These are phyloP conservation scores for Strigamia transsilvanica DNA, from an alignment of 2,888 invertebrate species.

Conservation along the genomic window DNA sequence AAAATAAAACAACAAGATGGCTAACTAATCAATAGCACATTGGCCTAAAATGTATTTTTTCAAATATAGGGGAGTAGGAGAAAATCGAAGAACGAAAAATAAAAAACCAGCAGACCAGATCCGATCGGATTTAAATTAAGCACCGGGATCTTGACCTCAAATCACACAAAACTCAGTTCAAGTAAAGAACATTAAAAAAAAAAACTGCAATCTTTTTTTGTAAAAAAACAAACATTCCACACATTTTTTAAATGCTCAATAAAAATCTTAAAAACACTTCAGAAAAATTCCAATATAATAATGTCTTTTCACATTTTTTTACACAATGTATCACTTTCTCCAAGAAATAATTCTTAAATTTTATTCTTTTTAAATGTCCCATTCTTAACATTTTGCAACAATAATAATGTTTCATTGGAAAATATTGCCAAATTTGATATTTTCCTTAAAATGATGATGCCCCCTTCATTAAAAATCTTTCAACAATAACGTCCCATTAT, in stretches of 20 bases:
- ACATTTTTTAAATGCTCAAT: not conserved
- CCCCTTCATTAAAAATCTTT: not conserved
- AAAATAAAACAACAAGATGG: slow-evolving; percentile 39
- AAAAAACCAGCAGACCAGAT: slow-evolving; percentile 25
- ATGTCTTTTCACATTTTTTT: too few relatives aligned
- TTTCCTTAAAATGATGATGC: not conserved
- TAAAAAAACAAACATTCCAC: not conserved
- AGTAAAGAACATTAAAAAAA: not conserved
- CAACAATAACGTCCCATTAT: not conserved
- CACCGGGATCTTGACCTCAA: slow-evolving; percentile 28
- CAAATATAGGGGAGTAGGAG: not conserved
- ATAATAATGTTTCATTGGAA: too few relatives aligned
- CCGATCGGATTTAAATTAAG: slow-evolving; percentile 38
- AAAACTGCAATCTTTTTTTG: not conserved
- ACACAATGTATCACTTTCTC: too few relatives aligned
- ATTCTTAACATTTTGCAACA: too few relatives aligned
- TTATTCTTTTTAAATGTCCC: too few relatives aligned
- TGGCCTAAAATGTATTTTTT: not conserved
- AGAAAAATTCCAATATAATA: not conserved
- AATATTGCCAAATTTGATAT: too few relatives aligned
- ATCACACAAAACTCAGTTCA: slow-evolving; percentile 14
- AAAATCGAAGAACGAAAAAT: not conserved
- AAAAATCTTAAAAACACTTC: not conserved
- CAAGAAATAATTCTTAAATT: too few relatives aligned
- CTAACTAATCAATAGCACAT: slow-evolving; percentile 41